Base-by-base conservation (phyloP, 2,888 invertebrate species). In the Leucophenga montana region DNA sequence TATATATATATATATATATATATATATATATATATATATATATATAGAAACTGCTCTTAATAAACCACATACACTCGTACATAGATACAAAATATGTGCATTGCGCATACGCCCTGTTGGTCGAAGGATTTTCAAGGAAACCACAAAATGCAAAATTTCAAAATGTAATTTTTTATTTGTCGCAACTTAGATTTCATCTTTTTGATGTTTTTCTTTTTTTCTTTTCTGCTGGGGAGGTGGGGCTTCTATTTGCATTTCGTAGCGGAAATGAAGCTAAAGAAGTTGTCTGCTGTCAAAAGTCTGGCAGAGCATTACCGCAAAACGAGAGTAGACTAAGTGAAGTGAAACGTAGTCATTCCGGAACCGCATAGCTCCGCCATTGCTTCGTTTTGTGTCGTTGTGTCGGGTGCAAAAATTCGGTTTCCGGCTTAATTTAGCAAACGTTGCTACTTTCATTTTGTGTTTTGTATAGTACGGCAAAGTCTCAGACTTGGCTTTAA, bases 361-460 rank as follows among this genome's bases (percentile, higher is more conserved):
- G 39, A 61, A 61, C 61, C 61, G 61, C 61, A 61, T 16, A n/a
- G 48, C 22, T 14, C 46, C 46, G 48, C 48, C n/a, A 27, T 22
- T 48, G 14, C 48, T 14, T 16, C 53, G 16, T 53, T 53, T 53
- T 56, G 56, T 56, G 56, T 20, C 27, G 56, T 56, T 16, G 20
- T 53, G 33, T 33, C 31, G 16, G 22, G 9, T 71, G 70, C 64
- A 66, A 62, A 75, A 78, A 66, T 78, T 80, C 56, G 77, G 75
- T 74, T 78, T 80, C 78, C 78, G 73, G 72, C 76, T 80, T 80
- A 80, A 81, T 81, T 79, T 82, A 75, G 80, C 80, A 77, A 80
- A 80, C 82, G 80, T 78, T 77, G 80, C 80, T 72, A 73, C 73
- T 79, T 77, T 78, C 69, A 66, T 72, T 71, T 71, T 74, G 70